Percentiles rank a stretch among this genome's conserved stretches.
Evolutionary conservation across 1,140 invertebrate genomes (phyloP).

Genomic region (Brachionus manjavacas): DNA sequence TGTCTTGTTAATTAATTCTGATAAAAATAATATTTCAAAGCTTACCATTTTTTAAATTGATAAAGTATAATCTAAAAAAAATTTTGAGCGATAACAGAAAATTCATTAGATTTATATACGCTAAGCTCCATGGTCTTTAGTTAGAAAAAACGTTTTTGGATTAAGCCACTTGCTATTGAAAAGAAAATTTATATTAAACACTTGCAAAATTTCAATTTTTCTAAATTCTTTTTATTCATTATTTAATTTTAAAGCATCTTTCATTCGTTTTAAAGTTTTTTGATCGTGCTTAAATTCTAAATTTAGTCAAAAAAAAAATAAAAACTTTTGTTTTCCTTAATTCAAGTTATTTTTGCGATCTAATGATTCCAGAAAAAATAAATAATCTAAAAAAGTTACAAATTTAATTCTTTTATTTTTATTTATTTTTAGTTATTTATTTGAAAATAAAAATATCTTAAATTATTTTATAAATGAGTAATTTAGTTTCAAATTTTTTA

Average conservation of each 20-base stretch:
- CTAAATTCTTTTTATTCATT: background rate
- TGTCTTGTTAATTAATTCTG: background rate
- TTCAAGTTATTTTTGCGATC: background rate
- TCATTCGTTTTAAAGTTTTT: background rate
- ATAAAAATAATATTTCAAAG: background rate
- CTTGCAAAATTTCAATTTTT: background rate
- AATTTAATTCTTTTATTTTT: no score
- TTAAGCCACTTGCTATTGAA: background rate
- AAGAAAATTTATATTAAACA: background rate
- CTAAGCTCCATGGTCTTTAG: background rate
- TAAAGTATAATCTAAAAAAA: background rate
- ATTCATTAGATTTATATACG: background rate
- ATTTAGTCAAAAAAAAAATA: background rate
- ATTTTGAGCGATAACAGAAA: background rate
- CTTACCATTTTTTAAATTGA: conserved; percentile 23
- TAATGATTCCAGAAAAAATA: no score
- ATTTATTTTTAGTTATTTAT: no score
- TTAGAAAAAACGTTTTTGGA: background rate
- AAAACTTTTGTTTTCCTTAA: background rate
- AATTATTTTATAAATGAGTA: no score
- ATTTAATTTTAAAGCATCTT: background rate
- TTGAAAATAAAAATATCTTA: no score
- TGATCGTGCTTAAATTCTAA: background rate
- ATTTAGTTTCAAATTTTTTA: no score
- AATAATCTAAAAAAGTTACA: no score